phyloP scores from a whole-genome alignment of 2,113 vertebrate species.

The Pomatorhinus ruficollis region DNA sequence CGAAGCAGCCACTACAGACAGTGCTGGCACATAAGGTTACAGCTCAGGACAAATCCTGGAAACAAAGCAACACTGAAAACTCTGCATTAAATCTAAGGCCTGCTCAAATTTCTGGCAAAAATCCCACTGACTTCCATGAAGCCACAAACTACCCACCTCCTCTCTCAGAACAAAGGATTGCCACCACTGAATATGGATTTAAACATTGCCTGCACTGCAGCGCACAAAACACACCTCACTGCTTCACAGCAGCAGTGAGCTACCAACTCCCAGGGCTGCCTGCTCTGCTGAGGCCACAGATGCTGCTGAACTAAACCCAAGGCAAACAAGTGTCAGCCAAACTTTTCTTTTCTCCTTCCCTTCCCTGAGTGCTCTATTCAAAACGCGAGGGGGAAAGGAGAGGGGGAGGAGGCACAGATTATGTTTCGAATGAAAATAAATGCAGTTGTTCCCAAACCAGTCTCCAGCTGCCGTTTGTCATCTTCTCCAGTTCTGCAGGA shows the following conservation, averaged over 20 bases:
- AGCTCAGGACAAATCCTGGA: neutral
- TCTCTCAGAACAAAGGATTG: neutral
- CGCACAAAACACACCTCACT: neutral
- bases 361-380: neutral
- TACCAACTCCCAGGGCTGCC: neutral
- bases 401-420: constrained; percentile 18
- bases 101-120: neutral
- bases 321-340: constrained; percentile 30
- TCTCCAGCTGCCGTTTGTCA: constrained; percentile 34
- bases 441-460: neutral
- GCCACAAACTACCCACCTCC: neutral
- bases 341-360: constrained; percentile 12
- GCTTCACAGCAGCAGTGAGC: accelerated
- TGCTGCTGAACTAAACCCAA: constrained; percentile 5
- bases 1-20: neutral
- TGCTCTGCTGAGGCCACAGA: neutral
- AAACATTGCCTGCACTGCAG: neutral
- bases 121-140: neutral
- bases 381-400: neutral
- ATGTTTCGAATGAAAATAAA: constrained; percentile 47
- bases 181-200: neutral
- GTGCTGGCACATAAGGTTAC: neutral
- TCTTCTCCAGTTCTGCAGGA: neutral
- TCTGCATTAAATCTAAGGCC: neutral
- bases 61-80: neutral